These are phyloP conservation scores for Indicator indicator DNA, from an alignment of 2,113 vertebrate species.

Conservation along the genomic window DNA sequence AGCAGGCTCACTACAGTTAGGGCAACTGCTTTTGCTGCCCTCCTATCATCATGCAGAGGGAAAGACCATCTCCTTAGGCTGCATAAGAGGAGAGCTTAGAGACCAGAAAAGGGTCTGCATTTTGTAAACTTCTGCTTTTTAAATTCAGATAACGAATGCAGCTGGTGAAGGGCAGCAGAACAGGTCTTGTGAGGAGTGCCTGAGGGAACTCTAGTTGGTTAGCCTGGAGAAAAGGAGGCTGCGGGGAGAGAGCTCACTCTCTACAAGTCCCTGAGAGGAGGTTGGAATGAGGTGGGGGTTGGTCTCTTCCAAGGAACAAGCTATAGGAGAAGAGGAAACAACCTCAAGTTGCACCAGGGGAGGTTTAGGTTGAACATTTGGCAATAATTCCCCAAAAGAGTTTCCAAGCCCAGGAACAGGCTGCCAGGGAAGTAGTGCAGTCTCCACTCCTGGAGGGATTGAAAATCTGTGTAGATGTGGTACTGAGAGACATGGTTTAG, in stretches of 20 bases:
- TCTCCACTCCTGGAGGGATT: not conserved
- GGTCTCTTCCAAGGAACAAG: not conserved
- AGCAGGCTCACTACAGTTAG: not conserved
- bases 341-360: not conserved
- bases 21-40: not conserved
- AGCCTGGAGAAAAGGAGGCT: not conserved
- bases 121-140: not conserved
- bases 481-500: not conserved
- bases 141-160: not conserved
- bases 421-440: not conserved
- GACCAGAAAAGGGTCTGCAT: not conserved
- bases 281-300: not conserved
- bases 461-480: not conserved
- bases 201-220: not conserved
- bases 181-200: not conserved
- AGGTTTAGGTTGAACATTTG: not conserved
- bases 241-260: not conserved
- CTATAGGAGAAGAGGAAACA: not conserved
- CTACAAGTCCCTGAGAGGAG: not conserved
- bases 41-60: not conserved
- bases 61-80: not conserved
- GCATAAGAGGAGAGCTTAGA: too few relatives aligned
- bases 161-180: not conserved
- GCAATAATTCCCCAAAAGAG: not conserved
- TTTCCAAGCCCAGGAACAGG: not conserved